Base-by-base conservation (phyloP, 2,888 invertebrate genomes). In the Leptura quadrifasciata region DNA sequence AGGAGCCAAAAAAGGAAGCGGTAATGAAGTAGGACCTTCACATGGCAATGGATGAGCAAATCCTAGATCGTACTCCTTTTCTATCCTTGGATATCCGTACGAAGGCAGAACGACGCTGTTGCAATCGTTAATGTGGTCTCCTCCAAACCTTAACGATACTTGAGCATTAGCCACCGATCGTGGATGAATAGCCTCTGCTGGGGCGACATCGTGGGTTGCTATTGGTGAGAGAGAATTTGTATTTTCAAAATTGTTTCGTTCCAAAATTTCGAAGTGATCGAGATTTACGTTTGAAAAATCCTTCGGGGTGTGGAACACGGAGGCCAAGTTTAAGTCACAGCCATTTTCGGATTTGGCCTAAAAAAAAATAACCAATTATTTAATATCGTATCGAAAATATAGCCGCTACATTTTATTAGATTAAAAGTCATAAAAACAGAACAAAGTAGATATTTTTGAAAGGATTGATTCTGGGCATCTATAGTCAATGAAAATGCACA, bases 201-300 rank as follows among this genome's bases (percentile, higher is more conserved):
- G 24, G 57, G 55, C 72, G n/a, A 21, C 21, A 1, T 54, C 27
- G 2, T 12, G n/a, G 1, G 17, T 8, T 39, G 58, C n/a, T 21
- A 21, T 18, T 61, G 67, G 17, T 10, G 61, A 0, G 24, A 3
- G 24, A 55, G 27, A 0, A 68, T 52, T 4, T 1, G 24, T 58
- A 18, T 70, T 72, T 17, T 77, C 79, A 67, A 86, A 86, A 67
- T 84, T 85, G 17, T 85, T 83, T 9, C 86, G 75, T 76, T 87
- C 86, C 63, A 86, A 60, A 8, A 87, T 80, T 78, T 87, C 86
- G 17, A 86, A 83, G 64, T 87, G 83, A 61, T 87, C 87, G 69
- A 84, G 84, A 70, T 87, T 83, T 15, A 81, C 80, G 72, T 79
- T 81, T 1, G 80, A 76, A 63, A 80, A 81, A 55, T 85, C 84